phyloP scores from a whole-genome alignment of 2,113 vertebrate genomes.

The Clarias batrachus region DNA sequence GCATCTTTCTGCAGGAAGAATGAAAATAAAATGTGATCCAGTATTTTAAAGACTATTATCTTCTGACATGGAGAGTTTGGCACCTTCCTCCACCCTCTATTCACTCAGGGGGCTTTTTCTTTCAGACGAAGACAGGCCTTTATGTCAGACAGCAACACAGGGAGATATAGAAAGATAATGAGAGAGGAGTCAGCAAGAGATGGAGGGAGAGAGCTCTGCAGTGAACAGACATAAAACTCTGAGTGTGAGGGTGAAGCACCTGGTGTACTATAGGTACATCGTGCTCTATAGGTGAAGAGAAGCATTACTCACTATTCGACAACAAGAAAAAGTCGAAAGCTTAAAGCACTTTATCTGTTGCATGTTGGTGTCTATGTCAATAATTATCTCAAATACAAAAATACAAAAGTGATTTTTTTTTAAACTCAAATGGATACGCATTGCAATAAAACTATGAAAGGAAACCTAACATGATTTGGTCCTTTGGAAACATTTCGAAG shows the following conservation, averaged over 20 bases:
- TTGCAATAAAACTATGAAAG: not conserved
- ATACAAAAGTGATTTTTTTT: not conserved
- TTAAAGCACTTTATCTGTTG: not conserved
- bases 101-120: slow-evolving; percentile 54
- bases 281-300: not conserved
- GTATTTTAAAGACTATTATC: slow-evolving; percentile 65
- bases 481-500: slow-evolving; percentile 6
- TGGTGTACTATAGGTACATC: not conserved
- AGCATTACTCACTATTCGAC: not conserved
- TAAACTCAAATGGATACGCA: not conserved
- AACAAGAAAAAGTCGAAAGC: not conserved
- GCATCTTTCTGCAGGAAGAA: not conserved
- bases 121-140: slow-evolving; percentile 54
- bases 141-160: slow-evolving; percentile 20
- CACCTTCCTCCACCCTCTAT: slow-evolving; percentile 51
- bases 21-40: slow-evolving; percentile 35
- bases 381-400: not conserved
- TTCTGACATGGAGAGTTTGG: slow-evolving; percentile 60
- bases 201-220: not conserved
- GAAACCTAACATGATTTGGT: not conserved
- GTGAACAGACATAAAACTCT: not conserved
- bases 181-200: not conserved
- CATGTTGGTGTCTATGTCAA: not conserved
- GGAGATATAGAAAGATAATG: not conserved
- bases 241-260: not conserved